These are phyloP conservation scores for Drosophila austrosaltans DNA, from an alignment of 2,888 invertebrate genomes.

Conservation along the genomic window DNA sequence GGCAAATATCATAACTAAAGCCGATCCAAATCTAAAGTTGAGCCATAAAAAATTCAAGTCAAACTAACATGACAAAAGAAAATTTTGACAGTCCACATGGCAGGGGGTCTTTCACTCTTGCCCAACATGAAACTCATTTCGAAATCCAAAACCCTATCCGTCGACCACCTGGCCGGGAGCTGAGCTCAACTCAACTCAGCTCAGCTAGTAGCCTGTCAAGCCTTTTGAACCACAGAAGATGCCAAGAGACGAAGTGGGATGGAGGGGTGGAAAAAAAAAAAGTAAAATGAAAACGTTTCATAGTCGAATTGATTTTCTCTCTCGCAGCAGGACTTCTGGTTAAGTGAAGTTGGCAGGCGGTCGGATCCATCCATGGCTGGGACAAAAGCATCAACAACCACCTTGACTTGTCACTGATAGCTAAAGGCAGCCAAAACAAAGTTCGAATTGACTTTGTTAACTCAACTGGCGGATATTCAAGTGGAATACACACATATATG, in stretches of 20 bases:
- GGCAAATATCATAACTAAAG: slow-evolving; percentile 15
- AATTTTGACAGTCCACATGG: slow-evolving; percentile 42
- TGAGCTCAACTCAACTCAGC: not conserved
- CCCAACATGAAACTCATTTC: slow-evolving; percentile 20
- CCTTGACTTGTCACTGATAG: slow-evolving; percentile 71
- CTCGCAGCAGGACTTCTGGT: slow-evolving; percentile 52
- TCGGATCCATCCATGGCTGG: slow-evolving; percentile 14
- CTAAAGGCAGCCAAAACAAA: slow-evolving; percentile 45
- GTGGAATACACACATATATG: not conserved
- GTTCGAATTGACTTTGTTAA: slow-evolving; percentile 76
- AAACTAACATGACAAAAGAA: slow-evolving; percentile 19
- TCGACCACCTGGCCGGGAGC: slow-evolving; percentile 48
- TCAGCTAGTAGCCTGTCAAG: slow-evolving; percentile 57
- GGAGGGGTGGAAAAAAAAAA: not conserved
- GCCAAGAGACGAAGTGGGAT: not conserved
- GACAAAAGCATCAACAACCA: slow-evolving; percentile 50
- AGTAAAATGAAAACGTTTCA: not conserved
- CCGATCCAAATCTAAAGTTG: slow-evolving; percentile 11
- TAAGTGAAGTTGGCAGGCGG: slow-evolving; percentile 72
- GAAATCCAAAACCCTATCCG: slow-evolving; percentile 4
- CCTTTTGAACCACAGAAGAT: slow-evolving; percentile 60
- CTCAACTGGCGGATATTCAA: slow-evolving; percentile 48
- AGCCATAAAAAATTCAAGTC: slow-evolving; percentile 1
- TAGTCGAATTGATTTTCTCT: slow-evolving; percentile 17
- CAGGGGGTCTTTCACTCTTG: slow-evolving; percentile 36